A percentile compares a stretch with the other conserved stretches of the same genome.
Evolutionary conservation across 2,113 vertebrate species (phyloP).

Genomic region (Phalacrocorax aristotelis): DNA sequence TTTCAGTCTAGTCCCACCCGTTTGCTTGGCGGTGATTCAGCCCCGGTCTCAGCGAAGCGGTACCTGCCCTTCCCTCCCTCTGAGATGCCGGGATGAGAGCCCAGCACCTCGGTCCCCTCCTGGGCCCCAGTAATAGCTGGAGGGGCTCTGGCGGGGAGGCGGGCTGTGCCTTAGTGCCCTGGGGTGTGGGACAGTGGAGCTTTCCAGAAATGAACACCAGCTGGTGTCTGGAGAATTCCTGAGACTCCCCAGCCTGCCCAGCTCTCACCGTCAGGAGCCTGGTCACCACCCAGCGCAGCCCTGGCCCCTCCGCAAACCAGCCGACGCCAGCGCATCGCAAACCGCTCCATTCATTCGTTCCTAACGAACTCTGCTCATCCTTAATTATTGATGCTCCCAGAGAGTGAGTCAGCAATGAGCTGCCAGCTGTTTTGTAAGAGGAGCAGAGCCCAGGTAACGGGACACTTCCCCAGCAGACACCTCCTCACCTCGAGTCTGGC

Average conservation of each 20-base stretch:
- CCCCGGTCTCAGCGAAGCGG: neutral
- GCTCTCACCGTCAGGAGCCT: neutral
- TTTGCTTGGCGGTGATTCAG: neutral
- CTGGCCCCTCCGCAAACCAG: neutral
- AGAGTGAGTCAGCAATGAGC: neutral
- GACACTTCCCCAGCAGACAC: neutral
- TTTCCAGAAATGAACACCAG: neutral
- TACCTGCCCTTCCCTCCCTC: neutral
- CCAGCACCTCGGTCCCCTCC: neutral
- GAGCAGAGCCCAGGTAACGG: neutral
- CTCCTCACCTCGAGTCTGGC: neutral
- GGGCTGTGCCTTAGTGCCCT: neutral
- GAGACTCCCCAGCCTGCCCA: neutral
- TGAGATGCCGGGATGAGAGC: neutral
- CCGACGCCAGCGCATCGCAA: neutral
- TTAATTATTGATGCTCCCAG: slow-evolving; percentile 22
- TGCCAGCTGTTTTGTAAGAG: neutral
- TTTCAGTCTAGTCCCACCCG: neutral
- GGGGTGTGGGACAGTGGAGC: too few relatives aligned
- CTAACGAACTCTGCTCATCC: neutral
- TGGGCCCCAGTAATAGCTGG: neutral
- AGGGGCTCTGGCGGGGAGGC: rapidly evolving
- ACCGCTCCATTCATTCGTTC: neutral
- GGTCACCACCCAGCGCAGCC: rapidly evolving
- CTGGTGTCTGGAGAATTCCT: neutral